Percentiles rank a stretch among this genome's conserved stretches.
phyloP scores from a whole-genome alignment of 2,888 invertebrate genomes.

The Trichogramma evanescens region DNA sequence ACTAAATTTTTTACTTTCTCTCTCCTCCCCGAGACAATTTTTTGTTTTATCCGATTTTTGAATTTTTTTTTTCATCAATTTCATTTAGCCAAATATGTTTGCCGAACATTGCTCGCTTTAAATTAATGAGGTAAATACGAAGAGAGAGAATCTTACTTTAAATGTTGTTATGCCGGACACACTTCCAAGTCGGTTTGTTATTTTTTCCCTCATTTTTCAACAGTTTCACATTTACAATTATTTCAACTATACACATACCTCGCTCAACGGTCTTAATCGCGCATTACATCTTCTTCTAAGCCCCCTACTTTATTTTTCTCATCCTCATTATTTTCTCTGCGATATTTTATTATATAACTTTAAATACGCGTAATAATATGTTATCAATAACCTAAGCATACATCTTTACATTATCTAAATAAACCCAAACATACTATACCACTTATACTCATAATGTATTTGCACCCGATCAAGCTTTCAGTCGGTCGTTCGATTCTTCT shows the following conservation, averaged over 20 bases:
- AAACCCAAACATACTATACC: background rate
- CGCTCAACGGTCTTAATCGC: conserved; percentile 23
- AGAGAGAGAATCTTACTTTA: background rate
- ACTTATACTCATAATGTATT: no score
- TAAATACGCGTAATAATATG: conserved; percentile 33
- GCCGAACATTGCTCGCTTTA: background rate
- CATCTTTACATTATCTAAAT: conserved; percentile 22
- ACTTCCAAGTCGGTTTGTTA: conserved; percentile 14
- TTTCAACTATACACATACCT: conserved; percentile 21
- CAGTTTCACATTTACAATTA: conserved; percentile 28
- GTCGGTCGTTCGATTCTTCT: no score
- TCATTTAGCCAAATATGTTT: no score
- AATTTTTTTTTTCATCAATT: background rate
- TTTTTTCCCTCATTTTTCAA: conserved; percentile 12
- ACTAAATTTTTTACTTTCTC: conserved; percentile 12
- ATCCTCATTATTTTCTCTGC: conserved; percentile 11
- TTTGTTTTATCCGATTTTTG: background rate
- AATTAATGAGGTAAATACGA: conserved; percentile 7
- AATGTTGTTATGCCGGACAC: conserved; percentile 11
- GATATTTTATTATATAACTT: conserved; percentile 28
- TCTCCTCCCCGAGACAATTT: background rate
- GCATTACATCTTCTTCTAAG: background rate
- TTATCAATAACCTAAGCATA: conserved; percentile 39
- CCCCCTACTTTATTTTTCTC: background rate
- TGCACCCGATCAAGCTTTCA: no score